These are phyloP conservation scores for Thamnaconus septentrionalis DNA, from an alignment of 2,113 vertebrate genomes.

Conservation along the genomic window DNA sequence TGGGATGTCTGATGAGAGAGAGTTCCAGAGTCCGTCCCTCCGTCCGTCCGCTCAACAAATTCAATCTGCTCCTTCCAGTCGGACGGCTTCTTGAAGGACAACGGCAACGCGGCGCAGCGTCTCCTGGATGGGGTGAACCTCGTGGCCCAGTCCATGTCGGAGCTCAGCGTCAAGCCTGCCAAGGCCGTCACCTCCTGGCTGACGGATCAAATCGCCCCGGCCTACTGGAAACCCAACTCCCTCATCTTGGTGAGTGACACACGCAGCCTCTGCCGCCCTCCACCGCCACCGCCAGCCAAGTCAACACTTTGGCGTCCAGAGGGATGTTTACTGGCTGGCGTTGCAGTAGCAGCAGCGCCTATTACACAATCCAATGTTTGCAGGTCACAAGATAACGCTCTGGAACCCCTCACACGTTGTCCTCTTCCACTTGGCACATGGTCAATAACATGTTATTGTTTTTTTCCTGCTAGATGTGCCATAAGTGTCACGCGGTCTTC, in stretches of 20 bases:
- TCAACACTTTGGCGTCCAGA: conserved; percentile 58
- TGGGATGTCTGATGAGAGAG: too few species aligned
- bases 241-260: conserved; percentile 88
- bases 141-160: conserved; percentile 96
- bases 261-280: conserved; percentile 82
- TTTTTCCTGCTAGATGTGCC: conserved; percentile 81
- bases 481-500: conserved; percentile 87
- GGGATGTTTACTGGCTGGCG: conserved; percentile 56
- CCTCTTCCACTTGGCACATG: neutral
- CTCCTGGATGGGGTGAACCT: conserved; percentile 96
- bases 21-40: too few species aligned
- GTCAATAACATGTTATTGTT: conserved; percentile 43
- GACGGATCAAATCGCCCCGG: conserved; percentile 97
- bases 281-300: conserved; percentile 75
- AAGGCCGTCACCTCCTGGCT: conserved; percentile 98
- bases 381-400: conserved; percentile 40
- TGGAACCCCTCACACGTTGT: conserved; percentile 9
- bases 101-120: conserved; percentile 96
- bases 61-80: conserved; percentile 73
- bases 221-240: conserved; percentile 99
- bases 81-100: conserved; percentile 94
- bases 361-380: conserved; percentile 52
- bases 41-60: neutral
- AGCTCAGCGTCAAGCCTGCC: conserved; percentile 95
- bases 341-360: conserved; percentile 1